These are phyloP conservation scores for Phalacrocorax aristotelis DNA, from an alignment of 2,113 vertebrate species.

Conservation along the genomic window DNA sequence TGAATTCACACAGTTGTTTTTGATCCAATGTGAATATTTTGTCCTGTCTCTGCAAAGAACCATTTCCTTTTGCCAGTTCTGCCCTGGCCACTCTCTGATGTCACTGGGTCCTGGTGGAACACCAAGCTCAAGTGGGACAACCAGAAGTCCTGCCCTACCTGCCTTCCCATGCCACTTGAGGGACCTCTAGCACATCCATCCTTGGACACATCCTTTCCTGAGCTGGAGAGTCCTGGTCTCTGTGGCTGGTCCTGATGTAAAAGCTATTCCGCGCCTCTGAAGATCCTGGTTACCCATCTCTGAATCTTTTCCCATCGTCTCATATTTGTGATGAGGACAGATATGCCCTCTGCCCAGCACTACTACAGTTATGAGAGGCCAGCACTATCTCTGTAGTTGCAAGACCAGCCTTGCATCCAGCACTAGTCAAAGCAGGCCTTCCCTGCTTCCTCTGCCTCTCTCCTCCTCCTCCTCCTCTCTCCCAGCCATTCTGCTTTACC, in stretches of 20 bases:
- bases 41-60: background rate
- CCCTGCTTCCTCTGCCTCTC: background rate
- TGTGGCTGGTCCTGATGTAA: background rate
- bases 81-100: background rate
- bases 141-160: background rate
- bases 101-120: background rate
- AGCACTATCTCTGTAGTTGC: background rate
- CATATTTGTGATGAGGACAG: background rate
- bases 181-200: background rate
- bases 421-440: background rate
- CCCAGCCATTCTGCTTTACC: background rate
- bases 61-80: background rate
- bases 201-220: background rate
- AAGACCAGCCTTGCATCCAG: background rate
- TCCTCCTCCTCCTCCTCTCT: background rate
- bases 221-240: background rate
- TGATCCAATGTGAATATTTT: background rate
- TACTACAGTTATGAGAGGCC: background rate
- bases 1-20: background rate
- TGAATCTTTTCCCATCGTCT: background rate
- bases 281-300: background rate
- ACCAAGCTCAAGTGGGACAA: accelerated
- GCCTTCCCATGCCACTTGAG: accelerated
- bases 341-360: accelerated
- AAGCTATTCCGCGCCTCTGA: background rate